Evolutionary conservation across 2,888 invertebrate genomes (phyloP).

Genomic region (Dilophus febrilis): DNA sequence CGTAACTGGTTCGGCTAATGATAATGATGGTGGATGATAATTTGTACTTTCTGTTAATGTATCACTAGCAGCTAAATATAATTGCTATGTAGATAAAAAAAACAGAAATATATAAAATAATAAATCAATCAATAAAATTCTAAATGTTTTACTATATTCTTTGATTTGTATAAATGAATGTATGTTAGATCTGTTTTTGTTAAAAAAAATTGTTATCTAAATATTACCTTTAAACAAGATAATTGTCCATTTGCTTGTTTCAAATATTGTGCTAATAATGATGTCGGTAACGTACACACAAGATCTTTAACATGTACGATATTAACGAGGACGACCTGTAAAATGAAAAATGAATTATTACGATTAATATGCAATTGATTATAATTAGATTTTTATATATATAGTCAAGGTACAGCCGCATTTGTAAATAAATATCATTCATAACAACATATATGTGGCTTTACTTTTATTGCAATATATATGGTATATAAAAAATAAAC

Average conservation of each 20-base stretch:
- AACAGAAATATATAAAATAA: background rate
- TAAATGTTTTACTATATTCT: background rate
- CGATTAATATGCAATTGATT: too few relatives aligned
- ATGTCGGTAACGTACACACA: conserved; percentile 61
- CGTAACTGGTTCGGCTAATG: conserved; percentile 36
- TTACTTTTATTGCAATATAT: too few relatives aligned
- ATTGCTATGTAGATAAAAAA: conserved; percentile 38
- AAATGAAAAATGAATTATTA: too few relatives aligned
- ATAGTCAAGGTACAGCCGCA: too few relatives aligned
- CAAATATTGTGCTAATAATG: conserved; percentile 67
- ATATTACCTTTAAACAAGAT: conserved; percentile 60
- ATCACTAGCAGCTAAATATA: conserved; percentile 57
- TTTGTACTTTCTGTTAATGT: conserved; percentile 34
- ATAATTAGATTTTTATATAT: too few relatives aligned
- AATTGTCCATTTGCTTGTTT: conserved; percentile 71
- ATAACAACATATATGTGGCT: too few relatives aligned
- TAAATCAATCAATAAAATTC: background rate
- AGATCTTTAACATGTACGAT: conserved; percentile 71
- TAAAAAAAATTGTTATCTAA: too few relatives aligned
- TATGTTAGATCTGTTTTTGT: too few relatives aligned
- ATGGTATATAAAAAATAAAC: too few relatives aligned
- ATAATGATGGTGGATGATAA: conserved; percentile 31
- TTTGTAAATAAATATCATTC: too few relatives aligned
- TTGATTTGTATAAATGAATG: too few relatives aligned
- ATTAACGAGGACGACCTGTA: conserved; percentile 63